These are phyloP conservation scores for Halocynthia roretzi DNA, from an alignment of 23 tunicate genomes.

Conservation along the genomic window DNA sequence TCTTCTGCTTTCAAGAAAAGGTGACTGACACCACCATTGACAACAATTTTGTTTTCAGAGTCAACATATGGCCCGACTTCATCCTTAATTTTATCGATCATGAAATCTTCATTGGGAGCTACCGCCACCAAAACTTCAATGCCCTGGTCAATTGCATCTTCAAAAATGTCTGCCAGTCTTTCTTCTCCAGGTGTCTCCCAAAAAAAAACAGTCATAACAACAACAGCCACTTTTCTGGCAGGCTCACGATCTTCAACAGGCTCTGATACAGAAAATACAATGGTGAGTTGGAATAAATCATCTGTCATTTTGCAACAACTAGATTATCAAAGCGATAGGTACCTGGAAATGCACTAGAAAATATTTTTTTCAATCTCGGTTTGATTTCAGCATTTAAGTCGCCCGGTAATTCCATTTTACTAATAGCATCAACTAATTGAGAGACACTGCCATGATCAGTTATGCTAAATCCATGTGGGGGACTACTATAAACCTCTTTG, in stretches of 20 bases:
- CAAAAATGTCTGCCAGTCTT: neutral
- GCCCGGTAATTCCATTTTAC: neutral
- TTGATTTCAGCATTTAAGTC: neutral
- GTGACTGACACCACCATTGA: neutral
- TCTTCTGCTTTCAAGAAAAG: neutral
- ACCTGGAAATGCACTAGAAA: conserved; percentile 5
- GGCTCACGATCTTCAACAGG: no score
- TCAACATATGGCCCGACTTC: neutral
- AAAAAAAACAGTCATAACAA: neutral
- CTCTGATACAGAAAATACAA: no score
- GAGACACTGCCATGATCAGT: neutral
- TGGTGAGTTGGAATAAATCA: no score
- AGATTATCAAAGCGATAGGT: neutral
- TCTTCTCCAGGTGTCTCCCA: neutral
- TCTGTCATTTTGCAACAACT: no score
- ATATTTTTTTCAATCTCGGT: neutral
- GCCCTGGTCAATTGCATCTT: neutral
- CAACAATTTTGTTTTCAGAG: neutral
- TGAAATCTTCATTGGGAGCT: neutral
- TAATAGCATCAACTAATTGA: neutral
- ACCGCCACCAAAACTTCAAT: neutral
- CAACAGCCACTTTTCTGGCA: conserved; percentile 5
- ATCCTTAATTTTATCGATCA: neutral
- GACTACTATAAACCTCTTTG: neutral
- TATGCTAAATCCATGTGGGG: conserved; percentile 2